Conservation (phyloP, 2,797 vertebrate species). For the Alfaro cultratus region DNA sequence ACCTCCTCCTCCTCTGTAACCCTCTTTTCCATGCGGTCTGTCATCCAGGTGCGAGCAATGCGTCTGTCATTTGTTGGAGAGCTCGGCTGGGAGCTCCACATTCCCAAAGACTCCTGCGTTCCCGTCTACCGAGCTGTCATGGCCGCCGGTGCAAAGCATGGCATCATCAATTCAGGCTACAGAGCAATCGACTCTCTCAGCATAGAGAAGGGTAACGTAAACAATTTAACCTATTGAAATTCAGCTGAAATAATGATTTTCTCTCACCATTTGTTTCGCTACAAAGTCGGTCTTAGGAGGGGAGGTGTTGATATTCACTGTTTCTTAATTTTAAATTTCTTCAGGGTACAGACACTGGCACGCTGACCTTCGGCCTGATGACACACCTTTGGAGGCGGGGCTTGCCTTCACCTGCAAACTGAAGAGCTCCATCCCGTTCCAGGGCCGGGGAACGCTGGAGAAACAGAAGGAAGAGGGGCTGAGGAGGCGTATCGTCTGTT, state of each 20-base stretch:
- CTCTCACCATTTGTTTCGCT: neutral
- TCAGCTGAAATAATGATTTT: neutral
- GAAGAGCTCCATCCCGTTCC: slow-evolving; percentile 86
- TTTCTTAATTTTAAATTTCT: neutral
- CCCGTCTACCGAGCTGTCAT: slow-evolving; percentile 91
- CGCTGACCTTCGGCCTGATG: slow-evolving; percentile 90
- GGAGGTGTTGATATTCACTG: fast-evolving
- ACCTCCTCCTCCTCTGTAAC: slow-evolving; percentile 24
- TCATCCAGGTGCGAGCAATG: slow-evolving; percentile 90
- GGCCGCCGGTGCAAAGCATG: slow-evolving; percentile 84
- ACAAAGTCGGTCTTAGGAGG: neutral
- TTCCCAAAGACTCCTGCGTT: slow-evolving; percentile 86
- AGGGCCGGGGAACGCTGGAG: slow-evolving; percentile 88
- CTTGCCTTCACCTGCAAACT: slow-evolving; percentile 95
- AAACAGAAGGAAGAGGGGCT: slow-evolving; percentile 86
- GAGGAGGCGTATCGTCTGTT: slow-evolving; percentile 88
- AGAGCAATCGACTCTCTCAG: slow-evolving; percentile 97
- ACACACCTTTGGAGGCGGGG: slow-evolving; percentile 92
- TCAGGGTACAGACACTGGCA: slow-evolving; percentile 97
- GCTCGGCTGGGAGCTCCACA: slow-evolving; percentile 96
- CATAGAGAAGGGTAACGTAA: slow-evolving; percentile 91
- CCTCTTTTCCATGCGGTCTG: slow-evolving; percentile 7
- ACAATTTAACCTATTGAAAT: neutral
- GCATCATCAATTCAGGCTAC: slow-evolving; percentile 91
- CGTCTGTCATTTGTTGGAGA: slow-evolving; percentile 94